These are phyloP conservation scores for Tenthredo distinguenda DNA, from an alignment of 2,888 invertebrate genomes.

Conservation along the genomic window DNA sequence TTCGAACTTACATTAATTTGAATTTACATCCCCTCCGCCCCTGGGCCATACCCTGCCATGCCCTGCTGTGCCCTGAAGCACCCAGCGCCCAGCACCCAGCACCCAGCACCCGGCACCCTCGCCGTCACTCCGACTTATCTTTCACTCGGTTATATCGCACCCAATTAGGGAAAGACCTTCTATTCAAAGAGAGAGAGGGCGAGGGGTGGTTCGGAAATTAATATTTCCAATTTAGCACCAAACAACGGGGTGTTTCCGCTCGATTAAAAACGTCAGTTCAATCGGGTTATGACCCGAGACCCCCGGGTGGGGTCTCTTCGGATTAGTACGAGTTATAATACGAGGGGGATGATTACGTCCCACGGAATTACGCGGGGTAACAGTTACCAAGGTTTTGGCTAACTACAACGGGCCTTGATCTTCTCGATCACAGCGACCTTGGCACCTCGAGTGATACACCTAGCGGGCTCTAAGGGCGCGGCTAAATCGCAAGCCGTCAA, in stretches of 20 bases:
- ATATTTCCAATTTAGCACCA: neutral
- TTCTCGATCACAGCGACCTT: neutral
- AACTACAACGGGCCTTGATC: neutral
- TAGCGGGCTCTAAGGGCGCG: neutral
- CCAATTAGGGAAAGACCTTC: neutral
- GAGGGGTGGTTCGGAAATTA: neutral
- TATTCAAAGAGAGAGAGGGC: neutral
- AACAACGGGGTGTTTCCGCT: neutral
- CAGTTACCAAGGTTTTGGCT: neutral
- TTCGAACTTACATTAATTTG: conserved; percentile 48
- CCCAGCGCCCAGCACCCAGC: no score
- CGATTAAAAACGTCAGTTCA: neutral
- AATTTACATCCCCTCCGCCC: neutral
- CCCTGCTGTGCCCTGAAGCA: neutral
- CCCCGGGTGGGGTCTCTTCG: no score
- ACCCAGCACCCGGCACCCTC: neutral
- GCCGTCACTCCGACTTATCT: conserved; percentile 2
- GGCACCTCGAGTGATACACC: neutral
- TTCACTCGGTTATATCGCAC: neutral
- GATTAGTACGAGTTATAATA: no score
- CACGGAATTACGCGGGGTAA: neutral
- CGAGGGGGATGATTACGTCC: no score
- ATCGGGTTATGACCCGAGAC: neutral
- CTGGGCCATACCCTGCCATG: neutral
- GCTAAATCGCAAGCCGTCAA: neutral